Evolutionary conservation across 1,140 invertebrate genomes (phyloP).

Genomic region (Thaumatotibia leucotreta): DNA sequence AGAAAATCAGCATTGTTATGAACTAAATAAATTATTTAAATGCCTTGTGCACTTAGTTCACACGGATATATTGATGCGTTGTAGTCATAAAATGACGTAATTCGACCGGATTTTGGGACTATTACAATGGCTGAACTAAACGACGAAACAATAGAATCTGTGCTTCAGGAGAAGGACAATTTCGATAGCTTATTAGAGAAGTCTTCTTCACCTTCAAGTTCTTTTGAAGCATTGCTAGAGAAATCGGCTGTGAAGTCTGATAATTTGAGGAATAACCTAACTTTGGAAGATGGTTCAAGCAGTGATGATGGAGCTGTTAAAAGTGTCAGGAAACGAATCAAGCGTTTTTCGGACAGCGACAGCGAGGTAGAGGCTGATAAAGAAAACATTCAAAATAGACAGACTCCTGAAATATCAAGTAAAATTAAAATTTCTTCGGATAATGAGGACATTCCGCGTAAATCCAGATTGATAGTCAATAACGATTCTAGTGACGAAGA

Average conservation of each 20-base stretch:
- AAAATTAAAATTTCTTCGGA: conserved; percentile 2
- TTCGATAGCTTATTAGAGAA: background rate
- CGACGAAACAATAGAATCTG: background rate
- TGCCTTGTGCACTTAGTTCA: background rate
- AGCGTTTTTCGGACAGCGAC: conserved; percentile 40
- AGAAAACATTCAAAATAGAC: conserved; percentile 22
- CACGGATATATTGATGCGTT: background rate
- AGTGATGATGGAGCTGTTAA: conserved; percentile 23
- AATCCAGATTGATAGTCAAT: background rate
- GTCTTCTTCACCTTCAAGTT: background rate
- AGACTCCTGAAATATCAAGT: conserved; percentile 16
- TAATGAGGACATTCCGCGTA: background rate
- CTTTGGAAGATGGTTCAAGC: conserved; percentile 17
- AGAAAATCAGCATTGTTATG: background rate
- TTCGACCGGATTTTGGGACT: background rate
- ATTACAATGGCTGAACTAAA: background rate
- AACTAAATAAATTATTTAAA: background rate
- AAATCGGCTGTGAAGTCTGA: background rate
- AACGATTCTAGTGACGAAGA: background rate
- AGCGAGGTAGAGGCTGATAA: conserved; percentile 36
- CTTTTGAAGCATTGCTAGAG: background rate
- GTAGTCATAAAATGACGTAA: too few species aligned
- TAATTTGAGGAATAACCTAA: background rate
- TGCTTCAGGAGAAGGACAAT: background rate
- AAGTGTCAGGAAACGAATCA: conserved; percentile 28